phyloP scores from a whole-genome alignment of 1,140 invertebrate genomes.

The Aphaenogaster rudis region DNA sequence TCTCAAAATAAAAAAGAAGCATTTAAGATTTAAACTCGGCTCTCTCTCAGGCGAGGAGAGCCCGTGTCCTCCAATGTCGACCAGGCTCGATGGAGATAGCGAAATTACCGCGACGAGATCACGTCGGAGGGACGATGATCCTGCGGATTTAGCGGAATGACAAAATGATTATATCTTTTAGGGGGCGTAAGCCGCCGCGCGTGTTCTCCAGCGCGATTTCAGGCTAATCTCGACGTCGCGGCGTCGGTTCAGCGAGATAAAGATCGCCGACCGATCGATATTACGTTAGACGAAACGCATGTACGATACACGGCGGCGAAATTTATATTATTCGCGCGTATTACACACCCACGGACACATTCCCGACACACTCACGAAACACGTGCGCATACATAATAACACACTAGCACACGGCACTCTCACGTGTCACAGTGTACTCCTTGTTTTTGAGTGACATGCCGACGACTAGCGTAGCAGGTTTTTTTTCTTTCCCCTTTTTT shows the following conservation, averaged over 20 bases:
- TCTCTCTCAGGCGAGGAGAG: slow-evolving; percentile 26
- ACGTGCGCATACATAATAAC: slow-evolving; percentile 25
- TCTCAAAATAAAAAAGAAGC: slow-evolving; percentile 32
- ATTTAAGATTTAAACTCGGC: slow-evolving; percentile 52
- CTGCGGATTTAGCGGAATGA: slow-evolving; percentile 42
- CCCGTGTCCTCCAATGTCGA: slow-evolving; percentile 23
- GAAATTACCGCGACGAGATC: slow-evolving; percentile 38
- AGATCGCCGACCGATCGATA: slow-evolving; percentile 19
- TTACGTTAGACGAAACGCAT: slow-evolving; percentile 16
- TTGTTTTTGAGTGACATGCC: slow-evolving; percentile 67
- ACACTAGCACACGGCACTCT: slow-evolving; percentile 22
- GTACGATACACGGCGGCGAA: slow-evolving; percentile 28
- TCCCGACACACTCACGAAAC: slow-evolving; percentile 41
- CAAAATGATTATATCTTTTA: slow-evolving; percentile 45
- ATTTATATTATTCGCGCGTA: slow-evolving; percentile 25
- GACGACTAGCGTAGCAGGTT: slow-evolving; percentile 71
- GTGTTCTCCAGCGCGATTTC: background rate
- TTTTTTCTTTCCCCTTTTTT: slow-evolving; percentile 52
- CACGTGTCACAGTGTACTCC: slow-evolving; percentile 39
- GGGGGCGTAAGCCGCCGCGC: slow-evolving; percentile 21
- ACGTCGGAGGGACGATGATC: slow-evolving; percentile 17
- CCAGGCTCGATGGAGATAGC: slow-evolving; percentile 51
- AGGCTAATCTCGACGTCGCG: slow-evolving; percentile 14
- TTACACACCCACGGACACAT: slow-evolving; percentile 42
- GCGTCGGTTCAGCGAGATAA: background rate